phyloP scores from a whole-genome alignment of 1,140 invertebrate species.

The Cepaea nemoralis region DNA sequence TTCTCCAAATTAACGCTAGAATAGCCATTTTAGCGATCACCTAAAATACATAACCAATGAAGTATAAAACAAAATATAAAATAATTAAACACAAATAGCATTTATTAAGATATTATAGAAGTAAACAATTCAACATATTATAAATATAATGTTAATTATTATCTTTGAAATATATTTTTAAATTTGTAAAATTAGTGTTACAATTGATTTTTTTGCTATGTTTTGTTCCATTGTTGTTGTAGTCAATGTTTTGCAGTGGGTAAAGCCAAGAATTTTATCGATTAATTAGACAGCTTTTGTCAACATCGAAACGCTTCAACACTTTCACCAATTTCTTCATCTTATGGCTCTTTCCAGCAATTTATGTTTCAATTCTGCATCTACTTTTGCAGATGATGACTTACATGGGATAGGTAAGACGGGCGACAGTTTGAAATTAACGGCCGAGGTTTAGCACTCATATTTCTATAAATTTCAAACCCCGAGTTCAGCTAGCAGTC shows the following conservation, averaged over 20 bases:
- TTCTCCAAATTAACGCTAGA: neutral
- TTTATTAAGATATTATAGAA: neutral
- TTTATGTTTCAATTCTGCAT: neutral
- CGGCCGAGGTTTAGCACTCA: neutral
- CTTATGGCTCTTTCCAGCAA: neutral
- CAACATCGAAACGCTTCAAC: slow-evolving; percentile 31
- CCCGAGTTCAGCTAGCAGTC: neutral
- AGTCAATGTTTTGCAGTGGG: slow-evolving; percentile 16
- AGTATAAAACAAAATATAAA: neutral
- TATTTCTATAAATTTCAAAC: neutral
- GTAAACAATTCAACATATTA: neutral
- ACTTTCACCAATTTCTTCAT: neutral
- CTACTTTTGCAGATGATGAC: neutral
- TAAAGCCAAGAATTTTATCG: slow-evolving; percentile 42
- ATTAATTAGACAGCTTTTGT: slow-evolving; percentile 43
- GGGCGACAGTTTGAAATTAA: neutral
- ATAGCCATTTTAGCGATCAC: neutral
- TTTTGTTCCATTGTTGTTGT: neutral
- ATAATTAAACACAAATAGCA: neutral
- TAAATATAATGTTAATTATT: neutral
- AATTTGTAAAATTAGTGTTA: neutral
- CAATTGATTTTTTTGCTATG: neutral
- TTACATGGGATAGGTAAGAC: neutral
- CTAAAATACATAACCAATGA: neutral
- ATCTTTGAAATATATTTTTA: neutral